Percentiles rank a stretch among this genome's conserved stretches.
Evolutionary conservation across 1,140 invertebrate genomes (phyloP).

Genomic region (Pseudomyrmex concolor): DNA sequence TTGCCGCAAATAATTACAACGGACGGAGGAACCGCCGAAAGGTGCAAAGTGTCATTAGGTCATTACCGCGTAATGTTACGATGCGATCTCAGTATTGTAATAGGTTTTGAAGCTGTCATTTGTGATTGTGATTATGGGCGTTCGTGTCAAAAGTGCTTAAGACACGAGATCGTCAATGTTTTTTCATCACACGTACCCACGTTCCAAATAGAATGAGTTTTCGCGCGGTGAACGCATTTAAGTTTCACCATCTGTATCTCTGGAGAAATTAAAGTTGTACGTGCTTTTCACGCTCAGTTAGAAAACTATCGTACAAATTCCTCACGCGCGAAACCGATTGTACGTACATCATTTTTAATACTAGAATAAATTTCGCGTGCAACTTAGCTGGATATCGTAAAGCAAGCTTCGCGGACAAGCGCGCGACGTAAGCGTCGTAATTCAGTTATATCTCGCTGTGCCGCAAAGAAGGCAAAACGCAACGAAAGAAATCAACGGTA

Average conservation of each 20-base stretch:
- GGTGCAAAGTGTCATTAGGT: slow-evolving; percentile 69
- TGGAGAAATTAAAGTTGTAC: neutral
- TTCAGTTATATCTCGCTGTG: slow-evolving; percentile 16
- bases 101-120: slow-evolving; percentile 45
- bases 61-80: slow-evolving; percentile 30
- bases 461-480: slow-evolving; percentile 1
- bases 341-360: neutral
- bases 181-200: slow-evolving; percentile 9
- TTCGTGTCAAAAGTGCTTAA: slow-evolving; percentile 37
- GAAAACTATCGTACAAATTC: neutral
- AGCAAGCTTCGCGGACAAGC: neutral
- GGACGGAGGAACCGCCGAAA: slow-evolving; percentile 55
- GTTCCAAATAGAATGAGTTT: neutral
- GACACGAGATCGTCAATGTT: slow-evolving; percentile 28
- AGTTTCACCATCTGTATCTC: neutral
- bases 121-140: slow-evolving; percentile 12
- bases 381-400: slow-evolving; percentile 14
- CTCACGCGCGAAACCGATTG: neutral
- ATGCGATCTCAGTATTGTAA: slow-evolving; percentile 41
- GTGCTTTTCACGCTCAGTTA: neutral
- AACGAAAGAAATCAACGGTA: slow-evolving; percentile 22
- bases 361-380: slow-evolving; percentile 24
- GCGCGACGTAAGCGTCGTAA: slow-evolving; percentile 20
- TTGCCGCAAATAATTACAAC: slow-evolving; percentile 58
- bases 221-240: neutral